phyloP scores from a whole-genome alignment of 2,113 vertebrate species.

The Tragelaphus imberbis region DNA sequence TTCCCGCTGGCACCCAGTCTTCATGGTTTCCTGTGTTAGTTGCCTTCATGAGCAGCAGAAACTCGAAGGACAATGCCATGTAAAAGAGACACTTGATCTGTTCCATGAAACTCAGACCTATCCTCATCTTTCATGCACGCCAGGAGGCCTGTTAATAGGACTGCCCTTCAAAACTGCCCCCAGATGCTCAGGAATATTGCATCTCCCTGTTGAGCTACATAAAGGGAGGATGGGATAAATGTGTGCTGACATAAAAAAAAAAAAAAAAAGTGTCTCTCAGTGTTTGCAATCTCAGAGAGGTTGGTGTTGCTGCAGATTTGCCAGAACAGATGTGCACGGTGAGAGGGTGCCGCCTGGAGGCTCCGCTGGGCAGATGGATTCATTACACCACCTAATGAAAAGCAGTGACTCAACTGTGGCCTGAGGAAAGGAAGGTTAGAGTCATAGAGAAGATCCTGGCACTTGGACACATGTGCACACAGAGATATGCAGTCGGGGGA shows the following conservation, averaged over 20 bases:
- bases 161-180: conserved; percentile 14
- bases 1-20: neutral
- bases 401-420: neutral
- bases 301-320: neutral
- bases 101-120: conserved; percentile 20
- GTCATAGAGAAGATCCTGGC: neutral
- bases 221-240: conserved; percentile 20
- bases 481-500: neutral
- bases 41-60: neutral
- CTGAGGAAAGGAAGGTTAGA: conserved; percentile 32
- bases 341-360: conserved; percentile 8
- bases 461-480: neutral
- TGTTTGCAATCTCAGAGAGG: conserved; percentile 1
- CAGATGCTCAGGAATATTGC: conserved; percentile 8
- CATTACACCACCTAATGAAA: conserved; percentile 39
- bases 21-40: conserved; percentile 13
- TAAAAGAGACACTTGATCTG: conserved; percentile 40
- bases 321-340: conserved; percentile 21
- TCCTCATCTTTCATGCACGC: neutral
- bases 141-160: neutral
- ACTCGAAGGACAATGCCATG: conserved; percentile 41
- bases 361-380: conserved; percentile 17
- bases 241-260: neutral
- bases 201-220: conserved; percentile 10
- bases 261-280: neutral